Evolutionary conservation across 1,140 invertebrate species (phyloP), one percentile per base, ranked within the genome.

Genomic region (Pinna nobilis): DNA sequence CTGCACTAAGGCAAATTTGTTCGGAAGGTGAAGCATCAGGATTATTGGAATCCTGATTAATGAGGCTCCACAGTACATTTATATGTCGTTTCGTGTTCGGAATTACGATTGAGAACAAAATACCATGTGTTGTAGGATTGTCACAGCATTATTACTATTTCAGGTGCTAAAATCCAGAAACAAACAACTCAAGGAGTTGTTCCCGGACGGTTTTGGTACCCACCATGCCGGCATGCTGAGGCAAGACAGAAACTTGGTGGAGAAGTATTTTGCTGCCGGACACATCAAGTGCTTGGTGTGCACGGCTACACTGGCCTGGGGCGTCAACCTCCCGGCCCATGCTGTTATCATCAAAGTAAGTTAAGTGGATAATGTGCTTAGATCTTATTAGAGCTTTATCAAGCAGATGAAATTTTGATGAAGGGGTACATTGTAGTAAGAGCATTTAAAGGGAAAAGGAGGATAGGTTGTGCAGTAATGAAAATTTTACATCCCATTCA

Each of bases 301-400:
- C 89, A 99, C 98, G 0, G 95, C 98, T 0, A 99, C 98, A 0
- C 90, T 99, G 11, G 98, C 98, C 30, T 99, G 98, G 98, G 98
- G 98, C 79, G 98, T 99, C 0, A 99, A 99, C 91, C 91, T 99
- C 75, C 98, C 98, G 0, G 98, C 98, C 0, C 97, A 99, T 90
- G 97, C 96, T 65, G 98, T 99, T 71, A 94, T 99, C 57, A 99
- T 99, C 77, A 94, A 95, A 88, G 95, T 95, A 90, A n/a, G n/a
- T n/a, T n/a, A n/a, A n/a, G n/a, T n/a, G n/a, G n/a, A n/a, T n/a
- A n/a, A n/a, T n/a, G n/a, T n/a, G n/a, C n/a, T n/a, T n/a, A n/a
- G n/a, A n/a, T n/a, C n/a, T n/a, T n/a, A n/a, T n/a, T n/a, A n/a
- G n/a, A n/a, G n/a, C n/a, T n/a, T n/a, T n/a, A n/a, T n/a, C n/a